Evolutionary conservation across 2,113 vertebrate genomes (phyloP).

Genomic region (Psettodes erumei): DNA sequence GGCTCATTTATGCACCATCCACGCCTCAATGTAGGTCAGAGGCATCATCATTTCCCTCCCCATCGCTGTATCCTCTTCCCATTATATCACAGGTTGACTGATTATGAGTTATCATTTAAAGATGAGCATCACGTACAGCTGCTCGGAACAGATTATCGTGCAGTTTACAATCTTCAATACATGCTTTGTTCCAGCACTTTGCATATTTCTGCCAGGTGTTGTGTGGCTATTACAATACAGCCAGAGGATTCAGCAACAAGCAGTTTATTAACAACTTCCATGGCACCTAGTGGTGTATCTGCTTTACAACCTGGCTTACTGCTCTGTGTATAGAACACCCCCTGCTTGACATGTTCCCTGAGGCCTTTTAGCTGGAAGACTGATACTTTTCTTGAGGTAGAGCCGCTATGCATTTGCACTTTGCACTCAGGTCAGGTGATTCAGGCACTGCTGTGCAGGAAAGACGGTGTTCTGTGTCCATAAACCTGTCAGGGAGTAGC

Average conservation of each 20-base stretch:
- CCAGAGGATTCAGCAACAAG: constrained; percentile 28
- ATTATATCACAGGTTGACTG: background rate
- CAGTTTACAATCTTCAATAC: background rate
- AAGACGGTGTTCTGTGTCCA: constrained; percentile 29
- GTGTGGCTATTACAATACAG: constrained; percentile 6
- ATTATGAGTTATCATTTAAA: background rate
- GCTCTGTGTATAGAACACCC: constrained; percentile 34
- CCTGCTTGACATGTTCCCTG: constrained; percentile 16
- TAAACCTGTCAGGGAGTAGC: constrained; percentile 63
- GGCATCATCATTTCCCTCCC: constrained; percentile 9
- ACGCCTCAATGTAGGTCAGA: constrained; percentile 67
- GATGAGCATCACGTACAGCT: background rate
- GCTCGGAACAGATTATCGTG: background rate
- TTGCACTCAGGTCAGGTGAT: constrained; percentile 22
- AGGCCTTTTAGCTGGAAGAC: constrained; percentile 13
- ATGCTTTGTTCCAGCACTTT: background rate
- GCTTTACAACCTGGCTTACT: constrained; percentile 10
- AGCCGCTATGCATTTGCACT: constrained; percentile 17
- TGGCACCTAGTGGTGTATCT: constrained; percentile 5
- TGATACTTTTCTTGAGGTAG: background rate
- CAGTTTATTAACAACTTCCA: constrained; percentile 26
- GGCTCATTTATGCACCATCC: constrained; percentile 59
- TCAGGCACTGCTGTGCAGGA: constrained; percentile 2
- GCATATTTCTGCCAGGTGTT: constrained; percentile 12
- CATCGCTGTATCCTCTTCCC: background rate